These are phyloP conservation scores for Ptycholaimellus sp. DNA, from an alignment of 2,888 invertebrate genomes.

Conservation along the genomic window DNA sequence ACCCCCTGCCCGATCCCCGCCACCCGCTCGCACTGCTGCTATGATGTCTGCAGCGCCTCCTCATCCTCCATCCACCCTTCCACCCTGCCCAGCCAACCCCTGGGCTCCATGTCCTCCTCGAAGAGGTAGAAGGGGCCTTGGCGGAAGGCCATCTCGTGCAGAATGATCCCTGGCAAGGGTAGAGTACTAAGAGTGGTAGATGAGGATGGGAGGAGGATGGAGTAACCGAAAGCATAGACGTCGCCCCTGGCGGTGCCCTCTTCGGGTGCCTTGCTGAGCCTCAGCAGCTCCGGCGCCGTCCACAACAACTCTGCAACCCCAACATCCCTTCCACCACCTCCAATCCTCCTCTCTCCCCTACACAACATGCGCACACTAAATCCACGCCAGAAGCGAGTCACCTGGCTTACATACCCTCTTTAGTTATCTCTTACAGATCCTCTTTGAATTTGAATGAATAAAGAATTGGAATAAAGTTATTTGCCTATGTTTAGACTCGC, in stretches of 20 bases:
- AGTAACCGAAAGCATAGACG: slow-evolving; percentile 84
- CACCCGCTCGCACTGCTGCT: background rate
- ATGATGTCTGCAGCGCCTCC: slow-evolving; percentile 27
- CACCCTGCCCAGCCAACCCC: slow-evolving; percentile 37
- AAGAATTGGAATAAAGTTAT: too few relatives aligned
- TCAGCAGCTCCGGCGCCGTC: slow-evolving; percentile 69
- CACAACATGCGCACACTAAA: too few relatives aligned
- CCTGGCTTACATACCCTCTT: too few relatives aligned
- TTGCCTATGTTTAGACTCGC: too few relatives aligned
- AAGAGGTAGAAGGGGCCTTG: slow-evolving; percentile 62
- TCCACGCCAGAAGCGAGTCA: too few relatives aligned
- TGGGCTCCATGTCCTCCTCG: slow-evolving; percentile 41
- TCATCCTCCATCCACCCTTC: slow-evolving; percentile 12
- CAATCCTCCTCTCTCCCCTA: too few relatives aligned
- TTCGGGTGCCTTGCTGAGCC: slow-evolving; percentile 36
- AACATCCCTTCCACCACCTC: too few relatives aligned
- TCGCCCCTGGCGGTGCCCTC: slow-evolving; percentile 70
- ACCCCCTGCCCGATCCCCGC: slow-evolving; percentile 24
- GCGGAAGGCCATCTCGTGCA: slow-evolving; percentile 54
- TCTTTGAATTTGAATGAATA: too few relatives aligned
- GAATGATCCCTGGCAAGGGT: too few relatives aligned
- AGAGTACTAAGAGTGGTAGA: too few relatives aligned
- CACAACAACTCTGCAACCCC: slow-evolving; percentile 51
- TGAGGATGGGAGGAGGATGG: too few relatives aligned
- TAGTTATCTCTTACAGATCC: too few relatives aligned